Percentiles rank a stretch among this genome's conserved stretches.
Evolutionary conservation across 1,140 invertebrate species (phyloP).

Genomic region (Drosophila kurseongensis): DNA sequence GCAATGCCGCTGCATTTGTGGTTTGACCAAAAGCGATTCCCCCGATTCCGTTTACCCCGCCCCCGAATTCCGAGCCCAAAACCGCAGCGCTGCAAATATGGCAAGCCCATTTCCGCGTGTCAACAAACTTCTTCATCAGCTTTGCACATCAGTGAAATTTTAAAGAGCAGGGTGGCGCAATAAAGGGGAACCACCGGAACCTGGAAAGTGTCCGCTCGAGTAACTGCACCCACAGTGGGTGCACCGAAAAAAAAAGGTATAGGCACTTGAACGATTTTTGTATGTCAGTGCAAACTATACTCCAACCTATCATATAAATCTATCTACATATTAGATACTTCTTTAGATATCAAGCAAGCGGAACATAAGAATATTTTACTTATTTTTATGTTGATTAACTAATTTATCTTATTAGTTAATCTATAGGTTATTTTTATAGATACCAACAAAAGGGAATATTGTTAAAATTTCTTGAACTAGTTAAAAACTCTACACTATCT

Average conservation of each 20-base stretch:
- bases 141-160: constrained; percentile 41
- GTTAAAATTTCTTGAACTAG: too few species aligned
- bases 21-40: constrained; percentile 48
- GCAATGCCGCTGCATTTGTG: constrained; percentile 39
- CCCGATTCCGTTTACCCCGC: constrained; percentile 29
- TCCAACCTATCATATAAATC: too few species aligned
- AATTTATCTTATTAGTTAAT: too few species aligned
- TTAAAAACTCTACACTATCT: too few species aligned
- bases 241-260: constrained; percentile 11
- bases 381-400: too few species aligned
- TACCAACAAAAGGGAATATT: too few species aligned
- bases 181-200: constrained; percentile 35
- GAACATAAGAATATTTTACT: too few species aligned
- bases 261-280: too few species aligned
- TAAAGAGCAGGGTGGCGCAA: constrained; percentile 13
- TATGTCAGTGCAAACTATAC: too few species aligned
- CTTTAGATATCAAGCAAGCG: too few species aligned
- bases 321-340: too few species aligned
- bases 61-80: constrained; percentile 1
- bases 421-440: too few species aligned
- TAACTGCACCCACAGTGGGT: constrained; percentile 27
- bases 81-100: constrained; percentile 43
- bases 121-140: constrained; percentile 45
- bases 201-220: constrained; percentile 42
- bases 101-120: constrained; percentile 59